phyloP scores from a whole-genome alignment of 2,113 vertebrate genomes.

The Chlamydotis undulata region DNA sequence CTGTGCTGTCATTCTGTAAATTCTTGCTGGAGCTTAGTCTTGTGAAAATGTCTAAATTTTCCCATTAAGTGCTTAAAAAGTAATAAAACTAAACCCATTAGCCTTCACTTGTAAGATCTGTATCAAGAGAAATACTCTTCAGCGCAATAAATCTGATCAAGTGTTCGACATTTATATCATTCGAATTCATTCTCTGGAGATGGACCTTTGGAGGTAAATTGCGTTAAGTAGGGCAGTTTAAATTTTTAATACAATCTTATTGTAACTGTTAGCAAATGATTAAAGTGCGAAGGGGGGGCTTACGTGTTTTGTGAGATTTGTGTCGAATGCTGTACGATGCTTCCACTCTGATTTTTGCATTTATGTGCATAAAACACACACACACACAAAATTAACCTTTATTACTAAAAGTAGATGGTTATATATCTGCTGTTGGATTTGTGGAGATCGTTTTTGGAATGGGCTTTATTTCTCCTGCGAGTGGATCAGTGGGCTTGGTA shows the following conservation, averaged over 20 bases:
- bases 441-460: neutral
- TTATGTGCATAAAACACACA: neutral
- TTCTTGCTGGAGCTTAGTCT: constrained; percentile 59
- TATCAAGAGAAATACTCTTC: constrained; percentile 72
- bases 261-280: constrained; percentile 91
- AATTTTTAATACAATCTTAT: constrained; percentile 92
- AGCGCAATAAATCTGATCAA: constrained; percentile 86
- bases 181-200: constrained; percentile 82
- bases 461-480: neutral
- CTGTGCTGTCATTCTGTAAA: constrained; percentile 49
- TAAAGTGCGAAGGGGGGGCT: constrained; percentile 72
- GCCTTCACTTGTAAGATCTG: constrained; percentile 68
- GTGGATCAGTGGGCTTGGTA: neutral
- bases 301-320: constrained; percentile 67
- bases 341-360: neutral
- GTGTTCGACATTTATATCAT: constrained; percentile 80
- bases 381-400: too few species aligned
- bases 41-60: constrained; percentile 78
- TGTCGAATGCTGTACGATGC: constrained; percentile 39
- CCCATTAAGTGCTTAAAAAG: constrained; percentile 82
- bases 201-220: constrained; percentile 90
- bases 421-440: neutral
- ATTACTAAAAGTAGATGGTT: neutral
- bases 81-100: constrained; percentile 80
- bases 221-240: constrained; percentile 86